Base-by-base conservation (phyloP, 2,113 vertebrate species). In the Barnardius zonarius region DNA sequence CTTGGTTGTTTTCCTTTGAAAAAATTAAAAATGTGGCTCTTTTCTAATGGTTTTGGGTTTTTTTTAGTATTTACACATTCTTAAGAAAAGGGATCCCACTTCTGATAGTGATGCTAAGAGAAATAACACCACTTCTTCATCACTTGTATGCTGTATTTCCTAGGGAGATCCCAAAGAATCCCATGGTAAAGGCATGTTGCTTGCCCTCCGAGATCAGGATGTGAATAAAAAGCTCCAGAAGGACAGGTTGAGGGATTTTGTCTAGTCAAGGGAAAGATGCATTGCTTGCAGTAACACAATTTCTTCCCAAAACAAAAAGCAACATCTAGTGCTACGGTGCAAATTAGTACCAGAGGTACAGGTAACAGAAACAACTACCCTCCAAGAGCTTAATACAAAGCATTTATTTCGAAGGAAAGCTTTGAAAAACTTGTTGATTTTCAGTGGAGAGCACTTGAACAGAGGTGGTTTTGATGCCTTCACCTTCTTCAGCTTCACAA, bases 21-120 rank as follows among this genome's bases (percentile, higher is more conserved):
- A 98, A 94, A 95, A 96, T 93, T 93, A 92, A 97, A 98, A 97
- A 95, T 66, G 85, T 96, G 97, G 89, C 92, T 96, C 92, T 96
- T 91, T 93, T 91, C 48, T 93, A 89, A 64, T 73, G 43, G 33
- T 35, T 59, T 59, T 19, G 54, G 1, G 79, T 2, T 76, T 76
- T 66, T 81, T 80, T 30, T 6, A 74, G 20, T 83, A 85, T n/a
- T 78, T 63, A 75, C 16, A 43, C 31, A 19, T 43, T 20, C 17
- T 35, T 30, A 9, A 69, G 77, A 73, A 76, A 33, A 63, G 33
- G 1, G 5, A 43, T 67, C 12, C 28, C 76, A 14, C 35, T 61
- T 77, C 49, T 74, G 59, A 18, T 59, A 79, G 20, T 28, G n/a
- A 28, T 52, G 23, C 41, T 9, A 66, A 49, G 43, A 70, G 37